Base-by-base conservation (phyloP, 2,113 vertebrate species). In the Heterocephalus glaber region DNA sequence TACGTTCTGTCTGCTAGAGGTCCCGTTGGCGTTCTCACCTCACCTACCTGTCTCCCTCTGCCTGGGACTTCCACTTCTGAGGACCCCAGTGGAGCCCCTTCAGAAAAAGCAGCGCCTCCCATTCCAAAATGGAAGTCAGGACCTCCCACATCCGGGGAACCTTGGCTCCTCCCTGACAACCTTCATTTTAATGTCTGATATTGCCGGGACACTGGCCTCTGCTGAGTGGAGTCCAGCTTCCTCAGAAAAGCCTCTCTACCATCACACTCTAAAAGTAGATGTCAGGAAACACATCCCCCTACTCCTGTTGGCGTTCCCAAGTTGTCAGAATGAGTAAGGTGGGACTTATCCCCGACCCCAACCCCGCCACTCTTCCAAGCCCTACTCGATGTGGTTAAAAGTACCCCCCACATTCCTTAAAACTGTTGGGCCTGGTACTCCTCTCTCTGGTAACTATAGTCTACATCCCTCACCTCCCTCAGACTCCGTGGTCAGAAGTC, bases 81-180 rank as follows among this genome's bases (percentile, higher is more conserved):
- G 44, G 38, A 60, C 11, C 11, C 0, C 10, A 16, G 28, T 11
- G 26, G 35, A 60, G 16, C 0, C 4, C 10, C 3, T 26, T 41
- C n/a, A 2, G 28, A 54, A 2, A 49, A 81, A 92, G 16, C 10
- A 6, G 0, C 19, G 3, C 33, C 26, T 61, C 38, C 0, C 8
- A 61, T 41, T 68, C 30, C 65, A 66, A 63, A 60, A 11, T 38
- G 81, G 80, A 19, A 0, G 20, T 14, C 0, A 0, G 2, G 1
- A 44, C 24, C 58, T 0, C 2, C 44, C 35, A 30, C 41, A 35
- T 12, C 14, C 0, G 0, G 20, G 22, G 24, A 61, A 85, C 20
- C 2, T 10, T 30, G 35, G 20, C 20, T 14, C 1, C 1, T 10
- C 35, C 66, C 66, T 22, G 9, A 17, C 38, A 3, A 4, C 38